A percentile compares a stretch with the other conserved stretches of the same genome.
These are phyloP conservation scores for Leptinotarsa rubiginosa DNA, from an alignment of 2,888 invertebrate species.

Conservation along the genomic window DNA sequence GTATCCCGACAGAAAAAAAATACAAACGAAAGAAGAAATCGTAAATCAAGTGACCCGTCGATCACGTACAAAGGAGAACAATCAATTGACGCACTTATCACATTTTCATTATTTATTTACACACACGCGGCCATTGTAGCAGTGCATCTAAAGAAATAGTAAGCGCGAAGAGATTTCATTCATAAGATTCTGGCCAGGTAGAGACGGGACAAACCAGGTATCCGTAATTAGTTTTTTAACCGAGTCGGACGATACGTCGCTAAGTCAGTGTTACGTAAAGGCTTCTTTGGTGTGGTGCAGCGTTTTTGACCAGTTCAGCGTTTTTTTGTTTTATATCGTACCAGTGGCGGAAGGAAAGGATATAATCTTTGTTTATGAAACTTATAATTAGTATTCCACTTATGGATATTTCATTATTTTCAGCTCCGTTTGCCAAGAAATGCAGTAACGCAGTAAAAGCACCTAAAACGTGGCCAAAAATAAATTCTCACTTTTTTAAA, in stretches of 20 bases:
- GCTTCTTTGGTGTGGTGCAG: slow-evolving; percentile 49
- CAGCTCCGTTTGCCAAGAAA: no score
- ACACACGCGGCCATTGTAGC: slow-evolving; percentile 43
- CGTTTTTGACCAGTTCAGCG: slow-evolving; percentile 61
- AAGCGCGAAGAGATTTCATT: slow-evolving; percentile 61
- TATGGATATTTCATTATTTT: no score
- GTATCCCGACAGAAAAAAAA: slow-evolving; percentile 2
- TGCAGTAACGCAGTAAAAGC: no score
- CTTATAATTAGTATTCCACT: not conserved
- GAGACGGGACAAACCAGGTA: slow-evolving; percentile 52
- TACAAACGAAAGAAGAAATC: slow-evolving; percentile 15
- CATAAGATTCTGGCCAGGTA: slow-evolving; percentile 61
- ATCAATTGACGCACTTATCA: slow-evolving; percentile 36
- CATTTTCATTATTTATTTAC: slow-evolving; percentile 32
- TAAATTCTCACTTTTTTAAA: no score
- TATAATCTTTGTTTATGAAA: not conserved
- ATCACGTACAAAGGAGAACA: slow-evolving; percentile 30
- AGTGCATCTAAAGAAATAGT: slow-evolving; percentile 59
- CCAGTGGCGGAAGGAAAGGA: slow-evolving; percentile 28
- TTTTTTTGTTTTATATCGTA: slow-evolving; percentile 49
- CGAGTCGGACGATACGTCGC: slow-evolving; percentile 36
- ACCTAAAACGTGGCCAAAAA: no score
- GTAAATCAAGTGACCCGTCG: not conserved
- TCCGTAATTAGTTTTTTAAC: slow-evolving; percentile 63
- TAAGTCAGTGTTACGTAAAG: slow-evolving; percentile 50